Conservation (phyloP, 2,888 invertebrate genomes). For the Idaea dimidiata region DNA sequence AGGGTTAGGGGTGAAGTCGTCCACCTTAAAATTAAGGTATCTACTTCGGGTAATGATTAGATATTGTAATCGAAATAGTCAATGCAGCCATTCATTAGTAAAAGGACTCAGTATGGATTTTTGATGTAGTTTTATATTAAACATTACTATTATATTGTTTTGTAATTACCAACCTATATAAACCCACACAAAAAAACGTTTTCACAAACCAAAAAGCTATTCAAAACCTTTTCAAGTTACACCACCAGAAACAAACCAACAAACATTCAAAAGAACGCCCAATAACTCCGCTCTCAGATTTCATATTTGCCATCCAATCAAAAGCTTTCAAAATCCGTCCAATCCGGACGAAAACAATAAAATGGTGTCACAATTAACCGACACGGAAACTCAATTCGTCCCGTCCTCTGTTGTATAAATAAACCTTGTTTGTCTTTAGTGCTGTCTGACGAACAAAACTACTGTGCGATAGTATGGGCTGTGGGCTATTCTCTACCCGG, state of each 20-base stretch:
- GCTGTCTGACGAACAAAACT: slow-evolving; percentile 6
- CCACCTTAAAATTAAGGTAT: no score
- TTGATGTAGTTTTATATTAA: no score
- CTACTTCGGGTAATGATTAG: no score
- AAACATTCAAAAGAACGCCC: slow-evolving; percentile 7
- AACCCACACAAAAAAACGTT: background rate
- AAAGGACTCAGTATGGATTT: no score
- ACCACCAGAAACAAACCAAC: slow-evolving; percentile 4
- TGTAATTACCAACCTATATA: no score
- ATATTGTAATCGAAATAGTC: no score
- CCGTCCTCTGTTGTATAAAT: slow-evolving; percentile 33
- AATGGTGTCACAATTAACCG: slow-evolving; percentile 22
- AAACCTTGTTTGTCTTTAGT: slow-evolving; percentile 35
- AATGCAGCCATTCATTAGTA: no score
- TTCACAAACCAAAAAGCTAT: slow-evolving; percentile 5
- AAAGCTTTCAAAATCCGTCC: slow-evolving; percentile 11
- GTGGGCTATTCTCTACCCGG: background rate
- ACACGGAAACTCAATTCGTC: slow-evolving; percentile 45
- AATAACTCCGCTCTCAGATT: slow-evolving; percentile 12
- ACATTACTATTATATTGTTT: no score
- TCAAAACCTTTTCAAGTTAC: background rate
- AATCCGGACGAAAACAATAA: slow-evolving; percentile 15
- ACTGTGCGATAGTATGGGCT: background rate
- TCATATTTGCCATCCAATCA: slow-evolving; percentile 25
- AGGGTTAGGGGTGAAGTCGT: no score